These are phyloP conservation scores for Tragelaphus buxtoni DNA, from an alignment of 2,113 vertebrate species.

Conservation along the genomic window DNA sequence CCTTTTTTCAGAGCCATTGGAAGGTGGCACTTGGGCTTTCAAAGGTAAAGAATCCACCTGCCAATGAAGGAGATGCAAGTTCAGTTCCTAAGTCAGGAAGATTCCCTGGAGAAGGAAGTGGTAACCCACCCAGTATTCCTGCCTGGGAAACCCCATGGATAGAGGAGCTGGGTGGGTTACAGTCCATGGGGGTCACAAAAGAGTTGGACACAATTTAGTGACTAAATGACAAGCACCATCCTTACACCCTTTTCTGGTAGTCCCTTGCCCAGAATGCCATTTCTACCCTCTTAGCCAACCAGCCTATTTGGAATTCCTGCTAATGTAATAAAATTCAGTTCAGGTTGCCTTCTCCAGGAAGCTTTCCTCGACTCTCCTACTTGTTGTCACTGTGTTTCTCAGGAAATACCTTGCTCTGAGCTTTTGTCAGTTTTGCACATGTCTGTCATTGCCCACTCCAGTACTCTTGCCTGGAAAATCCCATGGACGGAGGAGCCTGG, in stretches of 20 bases:
- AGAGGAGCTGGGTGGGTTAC: background rate
- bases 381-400: background rate
- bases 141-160: background rate
- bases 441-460: background rate
- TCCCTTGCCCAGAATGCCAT: background rate
- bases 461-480: too few relatives aligned
- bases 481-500: too few relatives aligned
- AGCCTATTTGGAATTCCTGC: background rate
- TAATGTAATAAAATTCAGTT: background rate
- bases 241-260: background rate
- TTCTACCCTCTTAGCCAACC: background rate
- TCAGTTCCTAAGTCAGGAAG: background rate
- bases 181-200: background rate
- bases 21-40: background rate
- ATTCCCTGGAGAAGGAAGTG: background rate
- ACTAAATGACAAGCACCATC: background rate
- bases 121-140: background rate
- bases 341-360: background rate
- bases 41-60: background rate
- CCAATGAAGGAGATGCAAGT: background rate
- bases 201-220: background rate
- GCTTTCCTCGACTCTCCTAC: background rate
- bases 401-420: background rate
- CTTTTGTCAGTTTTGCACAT: background rate
- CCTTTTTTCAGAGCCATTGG: fast-evolving